phyloP scores from a whole-genome alignment of 2,113 vertebrate genomes.

The Pachyramphus minor region DNA sequence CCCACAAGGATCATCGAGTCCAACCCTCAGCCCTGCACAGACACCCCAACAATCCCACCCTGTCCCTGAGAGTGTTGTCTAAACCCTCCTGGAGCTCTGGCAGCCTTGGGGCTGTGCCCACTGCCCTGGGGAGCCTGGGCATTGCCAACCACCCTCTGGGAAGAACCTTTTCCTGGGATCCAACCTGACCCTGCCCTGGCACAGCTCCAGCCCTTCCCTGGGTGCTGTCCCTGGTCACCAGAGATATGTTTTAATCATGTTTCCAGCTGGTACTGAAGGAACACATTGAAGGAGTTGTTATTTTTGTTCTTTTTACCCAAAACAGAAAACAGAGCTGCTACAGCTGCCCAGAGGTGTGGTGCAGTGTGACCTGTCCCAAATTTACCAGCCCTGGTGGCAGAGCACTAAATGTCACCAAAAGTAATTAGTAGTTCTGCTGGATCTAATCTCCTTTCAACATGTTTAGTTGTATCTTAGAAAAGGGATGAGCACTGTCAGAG shows the following conservation, averaged over 20 bases:
- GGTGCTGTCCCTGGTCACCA: background rate
- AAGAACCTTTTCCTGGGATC: background rate
- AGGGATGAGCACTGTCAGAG: background rate
- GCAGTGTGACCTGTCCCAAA: background rate
- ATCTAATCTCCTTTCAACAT: background rate
- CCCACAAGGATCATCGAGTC: background rate
- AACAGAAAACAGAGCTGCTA: background rate
- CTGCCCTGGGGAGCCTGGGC: background rate
- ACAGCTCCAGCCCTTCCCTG: background rate
- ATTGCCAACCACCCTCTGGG: background rate
- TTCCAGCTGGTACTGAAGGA: background rate
- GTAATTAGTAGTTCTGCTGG: background rate
- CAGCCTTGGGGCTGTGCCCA: background rate
- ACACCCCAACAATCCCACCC: background rate
- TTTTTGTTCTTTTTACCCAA: background rate
- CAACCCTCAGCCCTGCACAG: background rate
- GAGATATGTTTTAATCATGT: background rate
- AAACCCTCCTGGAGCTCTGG: background rate
- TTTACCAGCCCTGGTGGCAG: background rate
- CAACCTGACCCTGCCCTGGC: background rate
- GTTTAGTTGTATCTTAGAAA: background rate
- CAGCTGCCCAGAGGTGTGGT: background rate
- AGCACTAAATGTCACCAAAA: background rate
- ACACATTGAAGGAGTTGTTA: background rate
- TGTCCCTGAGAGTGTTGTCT: background rate